Evolutionary conservation across 1,140 invertebrate genomes (phyloP), one percentile per base, ranked within the genome.

Genomic region (Eupristina koningsbergeri): DNA sequence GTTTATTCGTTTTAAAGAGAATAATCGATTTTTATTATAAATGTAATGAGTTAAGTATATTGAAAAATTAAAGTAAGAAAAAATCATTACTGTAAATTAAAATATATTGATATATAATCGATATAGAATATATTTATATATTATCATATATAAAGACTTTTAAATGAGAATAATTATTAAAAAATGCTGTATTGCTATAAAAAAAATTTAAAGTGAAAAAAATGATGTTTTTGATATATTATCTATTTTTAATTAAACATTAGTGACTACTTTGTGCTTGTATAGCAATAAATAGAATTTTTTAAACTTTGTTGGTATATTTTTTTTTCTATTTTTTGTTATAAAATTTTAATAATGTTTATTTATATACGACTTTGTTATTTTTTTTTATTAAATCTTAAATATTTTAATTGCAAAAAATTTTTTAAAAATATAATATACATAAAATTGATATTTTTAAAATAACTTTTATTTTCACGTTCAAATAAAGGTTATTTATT

Each of bases 251-350:
- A 64, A 78, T 45, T 36, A 61, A 61, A 73, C 29, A n/a, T 78
- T 29, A 17, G 53, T 61, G 36, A 26, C 61, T 34, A 0, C 36
- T 80, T 75, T 79, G 58, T 77, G 75, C 36, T 84, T 81, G 75
- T 84, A 84, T 67, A 84, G 83, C 78, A 86, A 86, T 86, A 86
- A 86, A 86, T 80, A 84, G 50, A 74, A 36, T 78, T 81, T 85
- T 85, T 78, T 80, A 81, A 85, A 85, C 41, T 82, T 78, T 81
- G 22, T 7, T 26, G 29, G 31, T 80, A 29, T 84, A 61, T 15
- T 63, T 61, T 26, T 64, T 22, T 63, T 15, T 5, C 74, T 69
- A 53, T 22, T 71, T n/a, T n/a, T n/a, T n/a, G n/a, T n/a, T n/a
- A n/a, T n/a, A n/a, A n/a, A n/a, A n/a, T n/a, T n/a, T n/a, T n/a